Conservation (phyloP, 2,113 vertebrate genomes). For the Oreochromis tanganicae region DNA sequence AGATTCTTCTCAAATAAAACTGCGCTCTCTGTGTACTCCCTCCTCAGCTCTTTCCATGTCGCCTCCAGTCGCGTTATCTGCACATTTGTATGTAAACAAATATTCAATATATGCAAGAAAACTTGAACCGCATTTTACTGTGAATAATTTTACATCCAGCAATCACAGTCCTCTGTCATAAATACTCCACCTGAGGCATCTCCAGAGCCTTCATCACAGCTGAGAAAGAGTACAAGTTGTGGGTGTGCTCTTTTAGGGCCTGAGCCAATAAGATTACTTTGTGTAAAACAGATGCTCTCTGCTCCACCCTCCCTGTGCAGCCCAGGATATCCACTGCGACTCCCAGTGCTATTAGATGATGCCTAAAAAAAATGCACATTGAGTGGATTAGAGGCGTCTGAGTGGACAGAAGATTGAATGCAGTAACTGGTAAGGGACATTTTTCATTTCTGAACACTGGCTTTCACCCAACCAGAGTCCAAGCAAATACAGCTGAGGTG, state of each 20-base stretch:
- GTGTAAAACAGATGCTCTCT: constrained; percentile 74
- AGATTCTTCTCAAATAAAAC: constrained; percentile 82
- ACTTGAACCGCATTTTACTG: background rate
- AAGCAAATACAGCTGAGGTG: background rate
- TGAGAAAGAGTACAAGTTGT: constrained; percentile 81
- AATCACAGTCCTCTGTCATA: background rate
- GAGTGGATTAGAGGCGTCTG: background rate
- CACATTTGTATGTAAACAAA: background rate
- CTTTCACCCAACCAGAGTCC: background rate
- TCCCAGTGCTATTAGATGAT: constrained; percentile 76
- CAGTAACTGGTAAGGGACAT: background rate
- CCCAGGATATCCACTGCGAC: constrained; percentile 83
- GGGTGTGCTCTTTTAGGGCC: constrained; percentile 70
- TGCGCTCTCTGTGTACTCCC: constrained; percentile 79
- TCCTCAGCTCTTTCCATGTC: constrained; percentile 81
- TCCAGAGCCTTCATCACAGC: constrained; percentile 85
- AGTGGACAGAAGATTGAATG: background rate
- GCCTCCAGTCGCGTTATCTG: constrained; percentile 79
- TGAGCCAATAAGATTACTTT: constrained; percentile 78
- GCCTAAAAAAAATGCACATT: constrained; percentile 59
- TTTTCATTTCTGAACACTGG: background rate
- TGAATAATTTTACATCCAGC: background rate
- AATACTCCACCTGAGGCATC: constrained; percentile 77
- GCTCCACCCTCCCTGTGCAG: constrained; percentile 77
- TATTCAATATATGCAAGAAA: background rate